Evolutionary conservation across 2,797 vertebrate genomes (phyloP).

Genomic region (Fratercula arctica): DNA sequence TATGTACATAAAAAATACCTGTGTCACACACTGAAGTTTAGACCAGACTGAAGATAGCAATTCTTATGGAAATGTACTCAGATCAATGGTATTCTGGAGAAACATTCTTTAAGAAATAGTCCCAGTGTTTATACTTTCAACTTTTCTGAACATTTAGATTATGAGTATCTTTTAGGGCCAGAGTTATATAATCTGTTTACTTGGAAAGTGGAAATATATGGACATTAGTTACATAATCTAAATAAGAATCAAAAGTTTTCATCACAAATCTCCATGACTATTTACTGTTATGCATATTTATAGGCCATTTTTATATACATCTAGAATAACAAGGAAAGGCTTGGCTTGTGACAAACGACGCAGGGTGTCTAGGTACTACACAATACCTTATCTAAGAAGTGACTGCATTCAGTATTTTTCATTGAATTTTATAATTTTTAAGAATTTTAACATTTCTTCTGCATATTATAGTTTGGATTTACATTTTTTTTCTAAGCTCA

Average conservation of each 20-base stretch:
- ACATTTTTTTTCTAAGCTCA: neutral
- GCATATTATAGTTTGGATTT: neutral
- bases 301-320: neutral
- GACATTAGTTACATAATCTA: constrained; percentile 59
- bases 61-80: neutral
- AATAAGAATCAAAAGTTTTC: constrained; percentile 40
- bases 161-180: constrained; percentile 26
- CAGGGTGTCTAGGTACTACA: neutral
- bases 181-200: constrained; percentile 69
- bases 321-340: neutral
- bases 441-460: neutral
- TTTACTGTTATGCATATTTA: neutral
- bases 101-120: neutral
- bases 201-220: constrained; percentile 57
- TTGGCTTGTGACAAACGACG: neutral
- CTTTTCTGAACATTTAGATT: constrained; percentile 45
- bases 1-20: neutral
- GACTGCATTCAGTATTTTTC: neutral
- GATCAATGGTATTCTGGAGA: neutral
- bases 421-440: neutral
- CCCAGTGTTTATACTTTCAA: neutral
- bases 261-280: neutral
- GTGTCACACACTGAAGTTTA: neutral
- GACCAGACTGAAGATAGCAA: neutral
- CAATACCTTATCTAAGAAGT: neutral